Base-by-base conservation (phyloP, 2,888 invertebrate species). In the Phytoseiulus persimilis region DNA sequence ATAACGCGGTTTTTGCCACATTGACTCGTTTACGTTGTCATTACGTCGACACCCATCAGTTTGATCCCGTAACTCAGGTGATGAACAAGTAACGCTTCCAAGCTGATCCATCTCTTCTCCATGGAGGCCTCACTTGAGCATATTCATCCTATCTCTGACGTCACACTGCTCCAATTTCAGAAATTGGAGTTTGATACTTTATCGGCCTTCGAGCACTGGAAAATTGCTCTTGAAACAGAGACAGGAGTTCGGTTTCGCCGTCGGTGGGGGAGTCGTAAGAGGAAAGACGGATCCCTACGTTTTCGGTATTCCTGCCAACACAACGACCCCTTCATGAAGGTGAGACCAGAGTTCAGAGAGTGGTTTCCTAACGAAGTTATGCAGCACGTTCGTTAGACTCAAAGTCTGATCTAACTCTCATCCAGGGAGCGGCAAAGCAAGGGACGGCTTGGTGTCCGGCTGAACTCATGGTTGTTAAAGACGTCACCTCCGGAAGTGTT, bases 41-140 rank as follows among this genome's bases (percentile, higher is more conserved):
- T 87, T 87, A 87, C 87, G 87, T 87, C 87, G 87, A 87, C 32
- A 87, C 87, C 28, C 87, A 87, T 87, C 87, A 87, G 87, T 87
- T 87, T 23, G 45, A 87, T 33, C 87, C 87, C 32, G 87, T 39
- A 11, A 87, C 87, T 33, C 87, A 87, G 87, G 87, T 87, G 33
- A 31, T 28, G 11, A 3, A 18, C 18, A 18, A 23, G 33, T 9
- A 84, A n/a, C n/a, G n/a, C n/a, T n/a, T n/a, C n/a, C n/a, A n/a
- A n/a, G n/a, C n/a, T n/a, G n/a, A n/a, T n/a, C n/a, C n/a, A n/a
- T n/a, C n/a, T n/a, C n/a, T n/a, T n/a, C n/a, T n/a, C n/a, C n/a
- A n/a, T n/a, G n/a, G n/a, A 84, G 14, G 32, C 31, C 32, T 23
- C 84, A 5, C n/a, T 31, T 0, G 23, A 32, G 84, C 83, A 83